Conservation (phyloP, 2,888 invertebrate species). For the Clunio marinus region DNA sequence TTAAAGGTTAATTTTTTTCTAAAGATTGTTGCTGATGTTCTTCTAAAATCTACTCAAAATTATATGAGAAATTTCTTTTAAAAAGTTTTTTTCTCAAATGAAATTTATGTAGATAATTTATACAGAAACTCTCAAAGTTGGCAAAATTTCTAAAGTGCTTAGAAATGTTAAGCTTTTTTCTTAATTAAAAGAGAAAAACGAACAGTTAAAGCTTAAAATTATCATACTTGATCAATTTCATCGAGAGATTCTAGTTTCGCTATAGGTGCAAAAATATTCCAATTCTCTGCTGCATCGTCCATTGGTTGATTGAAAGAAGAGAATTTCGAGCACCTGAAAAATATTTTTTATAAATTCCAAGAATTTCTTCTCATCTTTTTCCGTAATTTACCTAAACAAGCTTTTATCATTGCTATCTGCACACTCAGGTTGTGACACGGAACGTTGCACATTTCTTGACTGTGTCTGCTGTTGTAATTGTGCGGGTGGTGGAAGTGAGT, state of each 20-base stretch:
- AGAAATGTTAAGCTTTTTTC: too few relatives aligned
- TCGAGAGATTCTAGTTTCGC: constrained; percentile 63
- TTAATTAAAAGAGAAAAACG: too few relatives aligned
- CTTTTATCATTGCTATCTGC: constrained; percentile 42
- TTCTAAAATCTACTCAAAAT: too few relatives aligned
- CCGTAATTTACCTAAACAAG: constrained; percentile 30
- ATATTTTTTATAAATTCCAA: background rate
- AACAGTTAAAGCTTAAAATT: constrained; percentile 27
- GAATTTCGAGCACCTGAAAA: constrained; percentile 45
- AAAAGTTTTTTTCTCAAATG: too few relatives aligned
- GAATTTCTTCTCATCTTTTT: too few relatives aligned
- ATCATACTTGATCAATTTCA: constrained; percentile 55
- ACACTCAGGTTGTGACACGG: constrained; percentile 45
- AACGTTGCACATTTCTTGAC: constrained; percentile 45
- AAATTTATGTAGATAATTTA: too few relatives aligned
- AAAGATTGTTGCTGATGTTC: too few relatives aligned
- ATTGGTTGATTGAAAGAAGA: constrained; percentile 46
- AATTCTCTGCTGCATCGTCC: constrained; percentile 44
- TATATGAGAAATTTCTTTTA: too few relatives aligned
- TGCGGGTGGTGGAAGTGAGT: constrained; percentile 40
- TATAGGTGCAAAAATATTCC: constrained; percentile 55
- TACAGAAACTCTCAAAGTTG: too few relatives aligned
- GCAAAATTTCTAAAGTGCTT: too few relatives aligned
- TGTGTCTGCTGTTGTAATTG: constrained; percentile 42
- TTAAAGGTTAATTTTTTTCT: too few relatives aligned